Conservation (phyloP, 2,113 vertebrate species). For the Paracanthobrama guichenoti region DNA sequence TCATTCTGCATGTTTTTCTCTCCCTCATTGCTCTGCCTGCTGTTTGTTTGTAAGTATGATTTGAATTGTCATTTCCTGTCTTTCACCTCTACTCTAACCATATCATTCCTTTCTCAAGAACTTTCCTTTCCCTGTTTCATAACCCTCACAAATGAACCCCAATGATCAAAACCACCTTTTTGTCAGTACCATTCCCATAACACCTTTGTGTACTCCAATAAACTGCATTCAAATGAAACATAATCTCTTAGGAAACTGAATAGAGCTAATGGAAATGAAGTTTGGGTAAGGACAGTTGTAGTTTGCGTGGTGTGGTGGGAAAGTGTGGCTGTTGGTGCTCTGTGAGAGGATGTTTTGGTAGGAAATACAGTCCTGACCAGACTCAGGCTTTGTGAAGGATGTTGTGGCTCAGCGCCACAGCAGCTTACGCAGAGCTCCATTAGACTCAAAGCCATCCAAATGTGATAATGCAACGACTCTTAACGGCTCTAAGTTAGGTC, state of each 20-base stretch:
- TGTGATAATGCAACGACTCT: conserved; percentile 32
- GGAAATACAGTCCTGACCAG: not conserved
- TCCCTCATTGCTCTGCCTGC: conserved; percentile 31
- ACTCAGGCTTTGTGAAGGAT: not conserved
- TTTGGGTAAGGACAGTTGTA: not conserved
- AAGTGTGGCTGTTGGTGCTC: not conserved
- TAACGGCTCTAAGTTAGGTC: not conserved
- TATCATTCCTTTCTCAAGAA: not conserved
- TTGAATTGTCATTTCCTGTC: not conserved
- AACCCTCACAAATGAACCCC: not conserved
- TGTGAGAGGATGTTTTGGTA: conserved; percentile 22
- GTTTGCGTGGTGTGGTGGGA: not conserved
- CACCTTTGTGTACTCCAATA: not conserved
- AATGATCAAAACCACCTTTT: not conserved
- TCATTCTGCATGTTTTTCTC: conserved; percentile 33
- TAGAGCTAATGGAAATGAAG: not conserved
- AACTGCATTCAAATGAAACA: not conserved
- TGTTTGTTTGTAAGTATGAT: conserved; percentile 44
- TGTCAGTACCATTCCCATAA: no score
- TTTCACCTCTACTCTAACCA: not conserved
- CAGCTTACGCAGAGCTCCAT: conserved; percentile 19
- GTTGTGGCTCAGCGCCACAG: conserved; percentile 19
- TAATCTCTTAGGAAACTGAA: conserved; percentile 1
- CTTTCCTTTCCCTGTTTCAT: not conserved
- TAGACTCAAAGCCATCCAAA: conserved; percentile 40